Evolutionary conservation across 1,140 invertebrate species (phyloP), one percentile per base, ranked within the genome.

Genomic region (Rhyacophila brunnea): DNA sequence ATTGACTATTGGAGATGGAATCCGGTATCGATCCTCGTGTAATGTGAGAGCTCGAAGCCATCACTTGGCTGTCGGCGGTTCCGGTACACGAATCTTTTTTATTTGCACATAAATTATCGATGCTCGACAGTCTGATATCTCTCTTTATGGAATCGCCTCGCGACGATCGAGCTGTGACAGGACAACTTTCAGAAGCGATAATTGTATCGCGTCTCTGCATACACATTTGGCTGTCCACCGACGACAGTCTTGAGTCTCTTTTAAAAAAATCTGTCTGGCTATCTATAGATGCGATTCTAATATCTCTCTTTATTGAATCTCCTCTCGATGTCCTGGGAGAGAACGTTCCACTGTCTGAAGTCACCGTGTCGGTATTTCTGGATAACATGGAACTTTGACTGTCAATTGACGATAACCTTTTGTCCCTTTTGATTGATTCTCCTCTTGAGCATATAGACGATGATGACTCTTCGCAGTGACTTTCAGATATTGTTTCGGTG

Each of bases 101-200:
- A 9, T 28, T 28, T 28, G 23, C 3, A 9, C 23, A 5, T 28
- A 28, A 9, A 28, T n/a, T n/a, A n/a, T 50, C n/a, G 4, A 51
- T 15, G 2, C 11, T 14, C 6, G 23, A 10, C 9, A 56, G 15
- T 32, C 53, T 56, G 1, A 36, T 38, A 14, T 47, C 44, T 18
- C 36, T 56, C 34, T 56, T 56, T 23, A 56, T 56, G 2, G 53
- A 56, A n/a, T 56, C 53, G n/a, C 53, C 49, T 9, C 49, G 35
- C 1, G 49, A 51, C 4, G 23, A 28, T 9, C 23, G 23, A 28
- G 23, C 23, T 3, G 23, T 28, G 4, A 28, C 23, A 9, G 23
- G 23, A 9, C 23, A 28, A 28, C 23, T 28, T 28, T 28, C 23
- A 28, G 23, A 28, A 28, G 23, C 23, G 9, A 28, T 28, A 28